Percentiles rank a stretch among this genome's conserved stretches.
Evolutionary conservation across 2,113 vertebrate genomes (phyloP).

Genomic region (Haliaeetus leucogaster): DNA sequence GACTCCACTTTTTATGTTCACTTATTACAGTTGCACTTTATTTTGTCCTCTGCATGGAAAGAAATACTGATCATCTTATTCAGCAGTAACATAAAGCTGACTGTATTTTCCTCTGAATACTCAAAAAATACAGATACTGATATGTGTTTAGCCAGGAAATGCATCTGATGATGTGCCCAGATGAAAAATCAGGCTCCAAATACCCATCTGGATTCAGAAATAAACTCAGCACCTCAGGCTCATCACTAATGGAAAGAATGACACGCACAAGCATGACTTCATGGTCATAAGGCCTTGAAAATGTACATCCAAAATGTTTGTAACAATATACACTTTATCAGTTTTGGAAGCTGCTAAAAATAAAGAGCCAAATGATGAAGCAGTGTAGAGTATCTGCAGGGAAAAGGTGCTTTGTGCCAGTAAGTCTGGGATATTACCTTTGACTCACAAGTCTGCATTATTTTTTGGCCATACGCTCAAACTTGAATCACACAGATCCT

Average conservation of each 20-base stretch:
- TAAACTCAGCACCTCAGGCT: neutral
- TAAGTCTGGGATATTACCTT: neutral
- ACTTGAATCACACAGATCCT: neutral
- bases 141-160: neutral
- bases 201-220: neutral
- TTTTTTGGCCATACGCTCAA: neutral
- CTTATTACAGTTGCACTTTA: neutral
- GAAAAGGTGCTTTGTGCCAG: neutral
- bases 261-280: neutral
- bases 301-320: neutral
- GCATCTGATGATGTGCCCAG: neutral
- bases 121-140: neutral
- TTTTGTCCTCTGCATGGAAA: neutral
- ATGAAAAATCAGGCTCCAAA: neutral
- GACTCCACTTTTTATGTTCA: neutral
- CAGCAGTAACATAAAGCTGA: neutral
- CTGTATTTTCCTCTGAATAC: neutral
- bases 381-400: neutral
- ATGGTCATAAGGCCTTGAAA: neutral
- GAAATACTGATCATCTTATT: neutral
- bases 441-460: neutral
- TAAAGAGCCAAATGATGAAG: neutral
- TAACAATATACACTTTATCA: neutral
- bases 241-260: constrained; percentile 44
- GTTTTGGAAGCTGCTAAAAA: constrained; percentile 32